Conservation (phyloP, 2,113 vertebrate species). For the Tiliqua scincoides region DNA sequence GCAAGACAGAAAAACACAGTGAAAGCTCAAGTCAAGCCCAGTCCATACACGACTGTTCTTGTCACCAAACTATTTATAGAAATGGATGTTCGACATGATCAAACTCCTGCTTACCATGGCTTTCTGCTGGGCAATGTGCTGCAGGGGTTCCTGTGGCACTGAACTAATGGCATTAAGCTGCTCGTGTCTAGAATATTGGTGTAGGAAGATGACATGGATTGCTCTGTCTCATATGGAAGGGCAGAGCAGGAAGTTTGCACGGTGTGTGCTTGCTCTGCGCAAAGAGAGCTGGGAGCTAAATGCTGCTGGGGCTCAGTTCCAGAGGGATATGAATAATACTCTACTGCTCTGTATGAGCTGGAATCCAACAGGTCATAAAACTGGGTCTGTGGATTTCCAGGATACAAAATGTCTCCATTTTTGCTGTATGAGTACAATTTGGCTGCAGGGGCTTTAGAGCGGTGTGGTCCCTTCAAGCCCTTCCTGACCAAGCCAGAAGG, state of each 20-base stretch:
- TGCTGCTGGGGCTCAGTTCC: background rate
- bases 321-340: fast-evolving
- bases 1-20: background rate
- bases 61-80: background rate
- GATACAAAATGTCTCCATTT: background rate
- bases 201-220: slow-evolving; percentile 58
- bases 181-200: slow-evolving; percentile 62
- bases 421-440: fast-evolving
- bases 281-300: background rate
- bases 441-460: fast-evolving
- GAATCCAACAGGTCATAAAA: background rate
- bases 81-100: background rate
- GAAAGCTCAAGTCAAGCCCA: background rate
- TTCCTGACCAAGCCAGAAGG: background rate
- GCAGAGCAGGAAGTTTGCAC: slow-evolving; percentile 63
- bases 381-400: fast-evolving
- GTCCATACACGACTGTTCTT: background rate
- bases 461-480: fast-evolving
- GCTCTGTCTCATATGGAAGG: slow-evolving; percentile 70
- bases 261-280: background rate
- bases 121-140: background rate
- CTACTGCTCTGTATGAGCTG: background rate
- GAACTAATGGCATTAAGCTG: slow-evolving; percentile 68
- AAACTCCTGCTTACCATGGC: background rate
- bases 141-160: slow-evolving; percentile 53